Percentiles rank a stretch among this genome's conserved stretches.
These are phyloP conservation scores for Drosophila eugracilis DNA, from an alignment of 1,140 invertebrate genomes.

Conservation along the genomic window DNA sequence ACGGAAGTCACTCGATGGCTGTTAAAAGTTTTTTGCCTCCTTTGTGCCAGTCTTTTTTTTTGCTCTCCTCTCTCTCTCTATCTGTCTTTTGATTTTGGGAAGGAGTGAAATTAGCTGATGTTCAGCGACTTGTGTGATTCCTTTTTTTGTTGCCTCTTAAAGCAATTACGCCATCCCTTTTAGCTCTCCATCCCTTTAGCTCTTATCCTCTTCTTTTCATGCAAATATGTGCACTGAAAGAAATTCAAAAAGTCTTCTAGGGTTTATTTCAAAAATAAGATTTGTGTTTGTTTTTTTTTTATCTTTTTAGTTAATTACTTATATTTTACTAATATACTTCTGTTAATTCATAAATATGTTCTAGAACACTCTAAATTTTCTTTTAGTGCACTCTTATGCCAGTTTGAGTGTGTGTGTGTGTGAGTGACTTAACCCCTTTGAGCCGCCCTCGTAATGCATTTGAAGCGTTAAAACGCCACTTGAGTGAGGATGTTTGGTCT, in stretches of 20 bases:
- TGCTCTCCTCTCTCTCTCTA: neutral
- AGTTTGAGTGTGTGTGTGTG: constrained; percentile 15
- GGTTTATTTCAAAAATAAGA: too few relatives aligned
- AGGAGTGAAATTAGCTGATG: constrained; percentile 58
- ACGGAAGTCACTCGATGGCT: constrained; percentile 73
- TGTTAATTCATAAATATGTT: too few relatives aligned
- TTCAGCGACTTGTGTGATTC: constrained; percentile 47
- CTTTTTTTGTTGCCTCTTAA: constrained; percentile 49
- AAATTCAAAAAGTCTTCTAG: neutral
- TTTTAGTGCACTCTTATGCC: neutral
- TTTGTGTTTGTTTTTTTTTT: neutral
- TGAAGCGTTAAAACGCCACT: constrained; percentile 81
- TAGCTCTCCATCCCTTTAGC: neutral
- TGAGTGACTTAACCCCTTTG: constrained; percentile 46
- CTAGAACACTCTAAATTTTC: too few relatives aligned
- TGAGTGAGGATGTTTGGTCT: constrained; percentile 40
- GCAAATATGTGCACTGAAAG: constrained; percentile 1
- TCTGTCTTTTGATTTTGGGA: neutral
- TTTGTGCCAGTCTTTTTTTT: constrained; percentile 1
- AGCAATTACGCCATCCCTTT: constrained; percentile 41
- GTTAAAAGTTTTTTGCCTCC: constrained; percentile 21
- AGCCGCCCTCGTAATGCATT: constrained; percentile 61
- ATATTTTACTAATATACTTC: neutral
- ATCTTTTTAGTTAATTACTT: neutral
- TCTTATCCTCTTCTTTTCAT: neutral